A percentile compares a stretch with the other conserved stretches of the same genome.
These are phyloP conservation scores for Anolis carolinensis DNA, from an alignment of 2,113 vertebrate genomes.

Conservation along the genomic window DNA sequence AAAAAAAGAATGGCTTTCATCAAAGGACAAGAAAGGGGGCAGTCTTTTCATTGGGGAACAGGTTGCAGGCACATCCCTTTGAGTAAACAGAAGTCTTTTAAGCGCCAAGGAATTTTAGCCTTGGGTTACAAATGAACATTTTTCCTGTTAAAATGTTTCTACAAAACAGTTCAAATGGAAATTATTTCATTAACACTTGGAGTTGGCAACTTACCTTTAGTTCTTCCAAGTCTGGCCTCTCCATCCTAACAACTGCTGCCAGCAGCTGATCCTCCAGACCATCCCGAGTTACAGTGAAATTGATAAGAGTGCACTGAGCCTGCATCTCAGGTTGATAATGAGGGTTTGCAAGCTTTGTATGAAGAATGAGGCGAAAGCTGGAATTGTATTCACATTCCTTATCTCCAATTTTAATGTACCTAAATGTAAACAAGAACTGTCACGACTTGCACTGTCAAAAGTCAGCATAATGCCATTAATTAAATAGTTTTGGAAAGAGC, in stretches of 20 bases:
- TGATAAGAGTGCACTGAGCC: conserved; percentile 94
- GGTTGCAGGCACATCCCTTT: not conserved
- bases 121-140: not conserved
- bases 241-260: conserved; percentile 88
- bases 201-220: conserved; percentile 82
- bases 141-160: not conserved
- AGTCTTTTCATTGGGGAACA: not conserved
- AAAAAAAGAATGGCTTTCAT: not conserved
- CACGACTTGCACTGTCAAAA: accelerated
- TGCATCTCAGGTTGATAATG: conserved; percentile 97
- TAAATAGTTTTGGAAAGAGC: not conserved
- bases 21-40: not conserved
- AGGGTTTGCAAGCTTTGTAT: conserved; percentile 93
- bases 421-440: conserved; percentile 54
- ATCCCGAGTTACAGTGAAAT: conserved; percentile 91
- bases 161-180: not conserved
- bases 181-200: not conserved
- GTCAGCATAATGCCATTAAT: not conserved
- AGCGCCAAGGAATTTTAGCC: not conserved
- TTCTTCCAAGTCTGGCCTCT: conserved; percentile 92
- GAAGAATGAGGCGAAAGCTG: conserved; percentile 90
- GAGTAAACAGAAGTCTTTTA: not conserved
- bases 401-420: conserved; percentile 92
- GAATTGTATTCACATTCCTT: conserved; percentile 93
- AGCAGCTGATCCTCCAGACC: conserved; percentile 95